A percentile compares a stretch with the other conserved stretches of the same genome.
Conservation (phyloP, 2,113 vertebrate genomes). For the Lophura nycthemera region DNA sequence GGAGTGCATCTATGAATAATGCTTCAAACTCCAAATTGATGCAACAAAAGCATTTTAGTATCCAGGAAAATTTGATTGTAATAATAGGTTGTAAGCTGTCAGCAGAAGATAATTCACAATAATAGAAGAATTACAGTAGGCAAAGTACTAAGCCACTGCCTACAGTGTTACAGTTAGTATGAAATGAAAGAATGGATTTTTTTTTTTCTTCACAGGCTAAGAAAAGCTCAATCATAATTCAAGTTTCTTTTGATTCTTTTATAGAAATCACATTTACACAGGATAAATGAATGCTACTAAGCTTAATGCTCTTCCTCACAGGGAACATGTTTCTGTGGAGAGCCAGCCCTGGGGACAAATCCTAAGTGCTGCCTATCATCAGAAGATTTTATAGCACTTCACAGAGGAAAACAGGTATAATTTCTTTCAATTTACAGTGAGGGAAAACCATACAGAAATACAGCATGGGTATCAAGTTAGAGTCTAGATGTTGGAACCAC, state of each 20-base stretch:
- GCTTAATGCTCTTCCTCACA: not conserved
- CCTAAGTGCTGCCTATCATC: not conserved
- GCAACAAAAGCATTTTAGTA: not conserved
- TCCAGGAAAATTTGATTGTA: not conserved
- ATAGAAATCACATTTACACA: not conserved
- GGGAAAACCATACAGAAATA: not conserved
- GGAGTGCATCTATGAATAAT: not conserved
- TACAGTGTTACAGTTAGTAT: not conserved
- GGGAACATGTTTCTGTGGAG: not conserved
- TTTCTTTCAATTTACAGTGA: not conserved
- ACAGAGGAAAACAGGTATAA: not conserved
- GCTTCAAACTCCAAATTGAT: not conserved
- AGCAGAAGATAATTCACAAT: slow-evolving; percentile 27
- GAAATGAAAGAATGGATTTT: not conserved
- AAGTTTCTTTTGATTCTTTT: not conserved
- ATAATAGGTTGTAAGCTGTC: not conserved
- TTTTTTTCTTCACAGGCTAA: not conserved
- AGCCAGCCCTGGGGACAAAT: not conserved
- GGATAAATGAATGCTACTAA: not conserved
- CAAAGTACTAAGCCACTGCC: not conserved
- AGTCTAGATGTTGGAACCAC: not conserved
- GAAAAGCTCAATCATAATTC: not conserved
- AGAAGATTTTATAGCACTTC: not conserved
- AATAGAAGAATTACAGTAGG: slow-evolving; percentile 21
- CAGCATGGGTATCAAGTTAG: not conserved